Evolutionary conservation across 2,797 vertebrate species (phyloP), one percentile per base, ranked within the genome.

Genomic region (Crypturellus tataupa): DNA sequence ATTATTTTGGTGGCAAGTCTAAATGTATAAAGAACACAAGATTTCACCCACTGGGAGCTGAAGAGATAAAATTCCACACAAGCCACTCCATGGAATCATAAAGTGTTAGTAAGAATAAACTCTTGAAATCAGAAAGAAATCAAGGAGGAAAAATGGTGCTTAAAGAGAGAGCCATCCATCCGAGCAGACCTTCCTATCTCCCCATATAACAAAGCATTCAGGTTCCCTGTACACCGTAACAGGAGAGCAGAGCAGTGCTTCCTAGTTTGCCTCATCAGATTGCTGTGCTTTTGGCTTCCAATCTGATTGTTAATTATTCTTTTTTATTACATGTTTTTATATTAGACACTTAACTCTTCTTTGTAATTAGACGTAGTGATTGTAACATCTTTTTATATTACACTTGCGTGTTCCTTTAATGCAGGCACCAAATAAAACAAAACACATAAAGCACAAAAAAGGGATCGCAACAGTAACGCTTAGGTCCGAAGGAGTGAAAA

Each of bases 331-430:
- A 12, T 42, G 33, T 35, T 94, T 96, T 89, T 93, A 67, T 87
- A 83, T 90, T 90, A 95, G 78, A 80, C 3, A 27, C 56, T 94
- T 91, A 87, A 62, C 37, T 94, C 53, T 91, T 93, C 68, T 90
- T 94, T 86, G 55, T 94, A 95, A 95, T 95, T 91, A 97, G 85
- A 88, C 46, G 17, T 62, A 21, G 25, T 3, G 15, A 65, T 94
- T 94, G 65, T 73, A 87, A 49, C 72, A 90, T 85, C 71, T 68
- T 87, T 94, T 94, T 95, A 85, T 93, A 94, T 94, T 90, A 89
- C 83, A 83, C 68, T 37, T 49, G 91, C 83, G 94, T 63, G 58
- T 80, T 96, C 33, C 58, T 96, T 93, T 88, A 97, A 90, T 89
- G 78, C 68, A 91, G 73, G 84, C 56, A 93, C 65, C 35, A 75